phyloP scores from a whole-genome alignment of 2,888 invertebrate genomes.

The Micoletzkya japonica region DNA sequence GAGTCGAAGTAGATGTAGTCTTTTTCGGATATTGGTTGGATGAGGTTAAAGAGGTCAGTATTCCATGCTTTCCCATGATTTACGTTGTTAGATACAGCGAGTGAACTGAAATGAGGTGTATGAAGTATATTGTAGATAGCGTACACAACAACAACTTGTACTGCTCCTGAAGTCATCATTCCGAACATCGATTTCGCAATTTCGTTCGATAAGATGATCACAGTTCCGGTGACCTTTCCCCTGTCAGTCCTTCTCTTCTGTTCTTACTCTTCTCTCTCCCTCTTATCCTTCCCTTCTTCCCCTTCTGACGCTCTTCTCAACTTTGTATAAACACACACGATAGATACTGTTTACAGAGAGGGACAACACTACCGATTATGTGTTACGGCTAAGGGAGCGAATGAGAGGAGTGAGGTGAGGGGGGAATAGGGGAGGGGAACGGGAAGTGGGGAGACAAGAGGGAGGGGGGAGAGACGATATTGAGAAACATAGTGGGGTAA shows the following conservation, averaged over 20 bases:
- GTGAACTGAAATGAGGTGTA: neutral
- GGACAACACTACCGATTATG: no score
- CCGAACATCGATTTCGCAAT: neutral
- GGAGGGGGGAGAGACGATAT: no score
- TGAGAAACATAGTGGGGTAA: no score
- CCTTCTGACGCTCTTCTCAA: no score
- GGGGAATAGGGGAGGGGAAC: no score
- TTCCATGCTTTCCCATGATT: neutral
- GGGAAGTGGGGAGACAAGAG: no score
- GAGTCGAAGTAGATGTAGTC: conserved; percentile 45
- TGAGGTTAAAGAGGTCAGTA: conserved; percentile 38
- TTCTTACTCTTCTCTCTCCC: no score
- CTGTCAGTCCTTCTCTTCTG: neutral
- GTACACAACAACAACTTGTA: neutral
- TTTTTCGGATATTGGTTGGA: conserved; percentile 58
- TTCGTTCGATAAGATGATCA: conserved; percentile 10
- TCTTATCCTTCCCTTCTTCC: no score
- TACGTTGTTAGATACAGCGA: neutral
- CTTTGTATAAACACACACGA: no score
- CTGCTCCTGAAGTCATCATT: neutral
- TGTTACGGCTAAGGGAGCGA: no score
- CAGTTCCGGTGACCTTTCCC: neutral
- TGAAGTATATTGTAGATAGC: neutral
- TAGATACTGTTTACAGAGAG: no score
- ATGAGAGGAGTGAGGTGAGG: no score